A percentile compares a stretch with the other conserved stretches of the same genome.
These are phyloP conservation scores for Pyxicephalus adspersus DNA, from an alignment of 2,113 vertebrate genomes.

Conservation along the genomic window DNA sequence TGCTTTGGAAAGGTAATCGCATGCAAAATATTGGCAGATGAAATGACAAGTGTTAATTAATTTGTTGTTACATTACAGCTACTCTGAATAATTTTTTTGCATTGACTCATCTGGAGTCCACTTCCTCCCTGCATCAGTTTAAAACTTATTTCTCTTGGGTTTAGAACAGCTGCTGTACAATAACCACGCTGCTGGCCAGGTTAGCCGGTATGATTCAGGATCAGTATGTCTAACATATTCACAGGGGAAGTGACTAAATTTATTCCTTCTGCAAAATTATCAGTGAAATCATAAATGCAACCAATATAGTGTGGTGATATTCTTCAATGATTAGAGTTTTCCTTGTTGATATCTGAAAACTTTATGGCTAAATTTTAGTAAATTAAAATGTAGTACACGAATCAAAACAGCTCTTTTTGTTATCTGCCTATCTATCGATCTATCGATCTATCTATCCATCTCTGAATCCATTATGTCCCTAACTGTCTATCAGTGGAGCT, in stretches of 20 bases:
- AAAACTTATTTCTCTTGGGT: conserved; percentile 27
- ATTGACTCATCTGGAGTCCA: conserved; percentile 35
- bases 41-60: neutral
- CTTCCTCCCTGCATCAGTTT: conserved; percentile 19
- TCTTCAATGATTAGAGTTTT: no score
- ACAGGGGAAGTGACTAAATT: conserved; percentile 21
- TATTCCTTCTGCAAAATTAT: conserved; percentile 3
- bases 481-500: no score
- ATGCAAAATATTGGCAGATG: neutral
- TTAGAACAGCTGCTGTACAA: conserved; percentile 21
- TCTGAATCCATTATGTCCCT: no score
- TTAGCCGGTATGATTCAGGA: conserved; percentile 37
- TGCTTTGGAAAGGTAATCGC: neutral
- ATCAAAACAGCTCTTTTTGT: no score
- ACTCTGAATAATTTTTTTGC: conserved; percentile 16
- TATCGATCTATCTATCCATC: no score
- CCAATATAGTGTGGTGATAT: neutral
- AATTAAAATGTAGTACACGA: no score
- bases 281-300: neutral
- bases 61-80: conserved; percentile 19
- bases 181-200: neutral
- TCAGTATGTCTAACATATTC: neutral
- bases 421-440: no score
- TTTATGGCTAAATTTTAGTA: no score
- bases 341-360: no score